Base-by-base conservation (phyloP, 2,888 invertebrate genomes). In the Timandra comae region DNA sequence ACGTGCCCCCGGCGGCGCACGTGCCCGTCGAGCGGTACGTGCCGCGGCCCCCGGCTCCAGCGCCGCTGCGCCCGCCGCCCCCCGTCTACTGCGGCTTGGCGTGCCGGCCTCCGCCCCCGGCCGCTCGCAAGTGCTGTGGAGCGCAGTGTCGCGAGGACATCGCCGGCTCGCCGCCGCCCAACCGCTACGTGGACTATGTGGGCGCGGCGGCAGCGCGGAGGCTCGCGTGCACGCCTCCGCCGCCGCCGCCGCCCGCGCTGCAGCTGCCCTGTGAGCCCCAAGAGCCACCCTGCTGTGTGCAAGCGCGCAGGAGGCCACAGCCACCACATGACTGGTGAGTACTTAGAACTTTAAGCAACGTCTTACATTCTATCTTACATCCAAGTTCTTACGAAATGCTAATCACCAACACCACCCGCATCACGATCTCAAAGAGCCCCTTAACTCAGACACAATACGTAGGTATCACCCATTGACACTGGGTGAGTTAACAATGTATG, bases 1-100 rank as follows among this genome's bases (percentile, higher is more conserved):
- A 91, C 55, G 87, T 91, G 46, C 90, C 91, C 10, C 90, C 91
- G 3, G 89, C 90, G 41, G 91, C 90, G 8, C 91, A 91, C 70
- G 89, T 90, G 56, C 91, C 91, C 8, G 90, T 91, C 47, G 91
- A 91, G 76, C 88, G 91, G 52, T 91, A 91, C 67, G 90, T 91
- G 49, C 90, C 91, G 34, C 86, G 89, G 55, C 88, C 87, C 41
- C 87, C 86, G 22, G 80, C 86, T 42, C 87, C 86, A 22, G 79
- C 81, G 31, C 81, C 80, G 49, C 61, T 75, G 51, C 76, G 81
- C 26, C 74, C 78, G 29, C 78, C 78, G 16, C 87, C 86, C 32
- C 88, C 88, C 47, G 86, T 87, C 27, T 88, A 88, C 67, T 88
- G 88, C 52, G 86, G 86, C 46, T 56, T 84, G 65, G 77, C 82